Conservation (phyloP, 2,888 invertebrate genomes). For the Thereva nobilitata region DNA sequence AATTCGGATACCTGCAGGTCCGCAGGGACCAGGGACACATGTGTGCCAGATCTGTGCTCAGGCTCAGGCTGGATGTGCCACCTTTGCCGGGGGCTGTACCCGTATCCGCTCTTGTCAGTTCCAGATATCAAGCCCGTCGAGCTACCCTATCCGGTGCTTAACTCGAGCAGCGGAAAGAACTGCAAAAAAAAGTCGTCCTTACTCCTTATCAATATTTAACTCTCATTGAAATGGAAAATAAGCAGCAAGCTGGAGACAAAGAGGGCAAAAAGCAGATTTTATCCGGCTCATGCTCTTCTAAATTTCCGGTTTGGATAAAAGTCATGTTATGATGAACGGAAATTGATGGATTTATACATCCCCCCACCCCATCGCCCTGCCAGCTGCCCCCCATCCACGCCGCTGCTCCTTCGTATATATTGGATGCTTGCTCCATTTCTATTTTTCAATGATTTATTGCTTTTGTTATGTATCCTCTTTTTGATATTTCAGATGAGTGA, state of each 20-base stretch:
- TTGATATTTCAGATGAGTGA: conserved; percentile 39
- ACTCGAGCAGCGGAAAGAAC: too few species aligned
- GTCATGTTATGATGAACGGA: conserved; percentile 42
- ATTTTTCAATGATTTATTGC: conserved; percentile 29
- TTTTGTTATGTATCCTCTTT: conserved; percentile 22
- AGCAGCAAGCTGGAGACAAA: conserved; percentile 30
- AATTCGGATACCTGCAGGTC: too few species aligned
- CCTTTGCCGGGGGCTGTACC: too few species aligned
- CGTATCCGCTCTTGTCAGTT: too few species aligned
- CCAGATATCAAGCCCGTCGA: too few species aligned
- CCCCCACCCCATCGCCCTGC: background rate
- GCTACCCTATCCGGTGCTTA: too few species aligned
- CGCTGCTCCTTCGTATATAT: background rate
- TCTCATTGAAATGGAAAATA: conserved; percentile 21
- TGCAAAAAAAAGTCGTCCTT: too few species aligned
- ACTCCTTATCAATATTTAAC: conserved; percentile 31
- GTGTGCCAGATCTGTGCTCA: too few species aligned
- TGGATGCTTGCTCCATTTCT: conserved; percentile 1
- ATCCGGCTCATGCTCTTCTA: conserved; percentile 40
- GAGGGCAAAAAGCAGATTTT: conserved; percentile 18
- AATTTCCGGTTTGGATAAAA: conserved; percentile 43
- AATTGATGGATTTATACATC: conserved; percentile 42
- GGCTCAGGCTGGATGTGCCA: too few species aligned
- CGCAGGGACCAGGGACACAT: background rate
- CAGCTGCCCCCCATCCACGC: conserved; percentile 8